Base-by-base conservation (phyloP, 2,888 invertebrate species). In the Rhyacophila evoluta region DNA sequence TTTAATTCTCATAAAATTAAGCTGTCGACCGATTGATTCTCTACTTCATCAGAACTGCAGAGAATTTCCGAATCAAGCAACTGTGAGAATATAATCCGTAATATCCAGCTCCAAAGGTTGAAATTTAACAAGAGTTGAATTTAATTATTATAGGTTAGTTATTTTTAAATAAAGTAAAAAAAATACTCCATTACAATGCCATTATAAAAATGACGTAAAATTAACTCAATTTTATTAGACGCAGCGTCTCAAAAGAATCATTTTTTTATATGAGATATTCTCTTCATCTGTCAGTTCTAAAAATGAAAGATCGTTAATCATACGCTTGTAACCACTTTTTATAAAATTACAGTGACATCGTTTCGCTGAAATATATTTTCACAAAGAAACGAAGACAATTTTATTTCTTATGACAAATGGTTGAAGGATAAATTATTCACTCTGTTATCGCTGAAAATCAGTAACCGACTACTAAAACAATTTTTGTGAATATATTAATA, bases 381-480 rank as follows among this genome's bases (percentile, higher is more conserved):
- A 19, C 55, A 55, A 19, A 55, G 25, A 8, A 55, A 55, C 19
- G 29, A 33, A 33, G 55, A 55, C 55, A 55, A 55, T 55, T 55
- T 19, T 55, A 8, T 55, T 55, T 41, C 41, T 5, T 19, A 41
- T 41, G 41, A 55, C 55, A 55, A 55, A 55, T 55, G 19, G 25
- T 55, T 25, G 55, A 55, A 55, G 8, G 55, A 55, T 55, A 25
- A 55, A 55, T 55, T 25, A 55, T 55, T 55, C 55, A 55, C 25
- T 55, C 55, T 8, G 1, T 19, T 55, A 19, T 55, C 19, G 10
- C 10, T 19, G 25, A 55, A 55, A 33, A 33, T 6, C 6, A 6
- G 6, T 6, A 33, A 33, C 29, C 6, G 29, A 33, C 29, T n/a
- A n/a, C n/a, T n/a, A n/a, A n/a, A n/a, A n/a, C n/a, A n/a, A n/a